phyloP scores from a whole-genome alignment of 2,113 vertebrate species.

The Microcebus ravelobensis region DNA sequence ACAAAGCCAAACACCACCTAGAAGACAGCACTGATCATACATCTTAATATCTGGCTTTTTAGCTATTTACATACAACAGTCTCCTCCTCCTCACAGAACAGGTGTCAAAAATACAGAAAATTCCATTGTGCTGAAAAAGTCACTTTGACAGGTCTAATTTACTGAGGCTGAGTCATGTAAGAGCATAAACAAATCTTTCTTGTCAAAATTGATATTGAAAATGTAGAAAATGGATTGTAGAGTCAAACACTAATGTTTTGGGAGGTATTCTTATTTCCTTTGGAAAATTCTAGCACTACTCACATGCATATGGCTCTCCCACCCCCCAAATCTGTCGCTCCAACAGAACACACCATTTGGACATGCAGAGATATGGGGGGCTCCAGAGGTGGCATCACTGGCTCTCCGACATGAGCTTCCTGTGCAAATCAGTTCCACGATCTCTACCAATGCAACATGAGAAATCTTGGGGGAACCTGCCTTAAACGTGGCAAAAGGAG shows the following conservation, averaged over 20 bases:
- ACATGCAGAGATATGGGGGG: conserved; percentile 1
- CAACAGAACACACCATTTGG: conserved; percentile 41
- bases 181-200: conserved; percentile 84
- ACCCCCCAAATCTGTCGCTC: conserved; percentile 21
- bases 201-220: conserved; percentile 83
- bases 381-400: conserved; percentile 18
- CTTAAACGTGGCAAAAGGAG: conserved; percentile 75
- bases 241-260: conserved; percentile 80
- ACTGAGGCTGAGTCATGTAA: conserved; percentile 80
- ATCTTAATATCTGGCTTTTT: conserved; percentile 62
- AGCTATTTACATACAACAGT: conserved; percentile 72
- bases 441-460: conserved; percentile 75
- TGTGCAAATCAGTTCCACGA: conserved; percentile 68
- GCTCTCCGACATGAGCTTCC: conserved; percentile 58
- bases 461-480: conserved; percentile 74
- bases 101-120: conserved; percentile 82
- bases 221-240: conserved; percentile 80
- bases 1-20: background rate
- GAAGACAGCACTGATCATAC: conserved; percentile 3
- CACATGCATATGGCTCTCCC: background rate
- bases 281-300: conserved; percentile 71
- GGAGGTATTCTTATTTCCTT: conserved; percentile 80
- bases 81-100: conserved; percentile 60
- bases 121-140: conserved; percentile 78
- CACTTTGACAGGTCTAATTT: conserved; percentile 84